Percentiles rank a stretch among this genome's conserved stretches.
Evolutionary conservation across 2,797 vertebrate species (phyloP).

Genomic region (Corythornis leucogaster): DNA sequence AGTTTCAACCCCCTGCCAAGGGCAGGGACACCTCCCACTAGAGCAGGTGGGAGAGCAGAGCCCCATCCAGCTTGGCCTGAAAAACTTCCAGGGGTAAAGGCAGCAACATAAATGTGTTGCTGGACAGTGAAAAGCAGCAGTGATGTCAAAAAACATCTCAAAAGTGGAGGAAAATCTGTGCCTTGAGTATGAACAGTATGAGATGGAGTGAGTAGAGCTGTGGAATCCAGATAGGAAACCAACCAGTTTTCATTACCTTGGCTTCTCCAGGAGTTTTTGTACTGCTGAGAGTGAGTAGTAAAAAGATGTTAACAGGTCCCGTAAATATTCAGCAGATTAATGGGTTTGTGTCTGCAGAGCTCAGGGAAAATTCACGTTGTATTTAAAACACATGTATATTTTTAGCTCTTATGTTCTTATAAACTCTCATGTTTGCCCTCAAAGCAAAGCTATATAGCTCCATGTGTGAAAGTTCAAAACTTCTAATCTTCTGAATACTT

Average conservation of each 20-base stretch:
- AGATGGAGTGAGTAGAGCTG: not conserved
- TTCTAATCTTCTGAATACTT: not conserved
- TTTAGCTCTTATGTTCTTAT: not conserved
- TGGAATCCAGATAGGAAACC: not conserved
- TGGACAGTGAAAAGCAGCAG: not conserved
- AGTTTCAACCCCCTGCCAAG: no score
- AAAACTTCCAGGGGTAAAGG: not conserved
- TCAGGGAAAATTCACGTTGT: not conserved
- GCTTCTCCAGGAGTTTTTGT: not conserved
- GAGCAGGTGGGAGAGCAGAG: no score
- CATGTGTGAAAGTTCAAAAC: not conserved
- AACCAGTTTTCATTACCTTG: constrained; percentile 4
- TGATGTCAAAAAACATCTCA: not conserved
- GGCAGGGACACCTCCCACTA: no score
- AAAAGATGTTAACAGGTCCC: not conserved
- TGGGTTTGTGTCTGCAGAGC: not conserved
- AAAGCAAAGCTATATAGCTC: not conserved
- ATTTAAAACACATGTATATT: not conserved
- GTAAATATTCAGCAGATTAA: not conserved
- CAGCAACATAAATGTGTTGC: not conserved
- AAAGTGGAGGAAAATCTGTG: not conserved
- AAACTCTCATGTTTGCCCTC: not conserved
- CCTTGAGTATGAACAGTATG: not conserved
- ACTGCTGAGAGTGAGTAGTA: not conserved
- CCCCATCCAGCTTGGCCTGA: no score